Percentiles rank a stretch among this genome's conserved stretches.
Conservation (phyloP, 2,113 vertebrate genomes). For the Stegostoma tigrinum region DNA sequence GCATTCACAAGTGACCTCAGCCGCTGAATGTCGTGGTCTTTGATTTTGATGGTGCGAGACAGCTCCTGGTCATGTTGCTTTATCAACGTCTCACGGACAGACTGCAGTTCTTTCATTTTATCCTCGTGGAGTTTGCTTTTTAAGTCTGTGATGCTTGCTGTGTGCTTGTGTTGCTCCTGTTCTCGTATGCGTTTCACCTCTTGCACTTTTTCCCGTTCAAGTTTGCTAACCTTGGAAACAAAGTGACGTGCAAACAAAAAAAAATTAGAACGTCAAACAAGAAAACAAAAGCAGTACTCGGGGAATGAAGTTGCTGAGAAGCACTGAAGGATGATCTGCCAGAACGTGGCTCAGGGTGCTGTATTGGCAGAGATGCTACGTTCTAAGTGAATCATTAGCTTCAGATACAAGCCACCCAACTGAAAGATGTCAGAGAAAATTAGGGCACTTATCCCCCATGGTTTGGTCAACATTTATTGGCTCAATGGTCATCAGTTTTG, state of each 20-base stretch:
- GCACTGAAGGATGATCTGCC: background rate
- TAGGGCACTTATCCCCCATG: background rate
- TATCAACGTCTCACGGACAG: conserved; percentile 83
- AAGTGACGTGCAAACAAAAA: background rate
- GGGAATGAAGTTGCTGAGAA: background rate
- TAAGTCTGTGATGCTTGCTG: conserved; percentile 83
- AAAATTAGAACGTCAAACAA: background rate
- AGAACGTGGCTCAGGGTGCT: background rate
- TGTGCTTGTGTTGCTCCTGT: conserved; percentile 94
- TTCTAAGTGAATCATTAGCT: background rate
- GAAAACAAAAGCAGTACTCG: too few relatives aligned
- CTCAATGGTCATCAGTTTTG: too few relatives aligned
- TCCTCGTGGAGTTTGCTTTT: conserved; percentile 95
- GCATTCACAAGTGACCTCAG: conserved; percentile 80
- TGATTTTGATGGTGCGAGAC: conserved; percentile 82
- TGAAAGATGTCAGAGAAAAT: too few relatives aligned
- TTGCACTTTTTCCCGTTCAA: conserved; percentile 95
- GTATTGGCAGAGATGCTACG: background rate
- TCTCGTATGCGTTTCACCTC: conserved; percentile 88
- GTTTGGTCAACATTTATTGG: background rate
- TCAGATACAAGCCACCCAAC: background rate
- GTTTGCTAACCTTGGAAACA: conserved; percentile 71
- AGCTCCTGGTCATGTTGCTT: conserved; percentile 93
- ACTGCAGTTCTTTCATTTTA: conserved; percentile 91
- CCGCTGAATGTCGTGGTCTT: conserved; percentile 88